These are phyloP conservation scores for human DNA, from an alignment of 2,113 vertebrate species.

Conservation along the genomic window DNA sequence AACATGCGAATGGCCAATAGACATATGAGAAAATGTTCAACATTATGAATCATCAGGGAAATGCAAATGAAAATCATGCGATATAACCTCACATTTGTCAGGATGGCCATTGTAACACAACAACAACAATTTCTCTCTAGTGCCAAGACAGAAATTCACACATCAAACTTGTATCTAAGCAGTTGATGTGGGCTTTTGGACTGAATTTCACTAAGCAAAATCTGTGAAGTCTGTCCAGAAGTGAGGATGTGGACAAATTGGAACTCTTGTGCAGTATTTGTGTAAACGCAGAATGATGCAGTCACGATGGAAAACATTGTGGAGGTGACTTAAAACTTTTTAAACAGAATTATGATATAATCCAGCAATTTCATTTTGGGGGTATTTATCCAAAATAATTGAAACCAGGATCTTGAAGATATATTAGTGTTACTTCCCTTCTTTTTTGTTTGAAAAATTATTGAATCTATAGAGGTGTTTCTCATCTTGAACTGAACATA, in stretches of 20 bases:
- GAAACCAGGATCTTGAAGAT: background rate
- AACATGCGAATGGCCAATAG: background rate
- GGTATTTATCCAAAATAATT: background rate
- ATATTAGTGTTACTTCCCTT: background rate
- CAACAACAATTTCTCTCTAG: too few relatives aligned
- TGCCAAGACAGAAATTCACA: too few relatives aligned
- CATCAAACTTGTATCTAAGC: too few relatives aligned
- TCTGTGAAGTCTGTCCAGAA: too few relatives aligned
- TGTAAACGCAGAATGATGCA: background rate
- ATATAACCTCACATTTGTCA: background rate
- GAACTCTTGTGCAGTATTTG: fast-evolving
- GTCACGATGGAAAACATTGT: background rate
- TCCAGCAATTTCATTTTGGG: background rate
- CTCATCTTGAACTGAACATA: slow-evolving; percentile 48
- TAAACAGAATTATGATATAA: background rate
- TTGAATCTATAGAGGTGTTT: background rate
- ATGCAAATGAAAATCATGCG: background rate
- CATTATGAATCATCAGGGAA: background rate
- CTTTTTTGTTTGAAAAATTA: slow-evolving; percentile 14
- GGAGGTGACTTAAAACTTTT: background rate
- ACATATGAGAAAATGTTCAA: background rate
- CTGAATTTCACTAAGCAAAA: too few relatives aligned
- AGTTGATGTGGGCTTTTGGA: too few relatives aligned
- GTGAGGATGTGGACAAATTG: fast-evolving
- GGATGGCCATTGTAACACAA: background rate